Percentiles rank a stretch among this genome's conserved stretches.
These are phyloP conservation scores for Tiphia femorata DNA, from an alignment of 2,888 invertebrate genomes.

Conservation along the genomic window DNA sequence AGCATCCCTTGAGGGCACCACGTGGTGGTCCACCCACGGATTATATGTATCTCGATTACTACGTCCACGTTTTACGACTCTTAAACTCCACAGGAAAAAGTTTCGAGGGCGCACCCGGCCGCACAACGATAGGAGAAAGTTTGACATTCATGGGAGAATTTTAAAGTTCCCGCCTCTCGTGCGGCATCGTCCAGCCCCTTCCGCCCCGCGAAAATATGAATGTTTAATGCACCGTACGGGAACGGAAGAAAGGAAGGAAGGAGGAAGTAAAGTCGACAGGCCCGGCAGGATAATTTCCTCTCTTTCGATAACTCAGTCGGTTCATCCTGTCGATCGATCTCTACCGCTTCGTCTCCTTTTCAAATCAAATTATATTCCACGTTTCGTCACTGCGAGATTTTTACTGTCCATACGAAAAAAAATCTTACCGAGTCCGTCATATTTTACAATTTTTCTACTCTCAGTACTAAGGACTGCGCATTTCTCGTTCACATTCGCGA, in stretches of 20 bases:
- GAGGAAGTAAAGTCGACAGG: too few species aligned
- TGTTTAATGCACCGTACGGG: slow-evolving; percentile 35
- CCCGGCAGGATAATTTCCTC: slow-evolving; percentile 1
- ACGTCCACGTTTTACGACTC: slow-evolving; percentile 25
- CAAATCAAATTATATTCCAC: too few species aligned
- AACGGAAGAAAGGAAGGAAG: slow-evolving; percentile 8
- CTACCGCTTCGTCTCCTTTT: too few species aligned
- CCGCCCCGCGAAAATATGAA: slow-evolving; percentile 43
- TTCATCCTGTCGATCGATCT: too few species aligned
- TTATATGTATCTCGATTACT: slow-evolving; percentile 6
- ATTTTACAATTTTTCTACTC: too few species aligned
- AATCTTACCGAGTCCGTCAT: too few species aligned
- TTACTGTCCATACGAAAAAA: too few species aligned
- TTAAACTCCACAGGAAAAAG: slow-evolving; percentile 25
- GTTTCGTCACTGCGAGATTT: too few species aligned
- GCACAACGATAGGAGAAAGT: slow-evolving; percentile 32
- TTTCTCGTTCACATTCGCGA: too few species aligned
- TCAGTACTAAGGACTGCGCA: too few species aligned
- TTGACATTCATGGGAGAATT: slow-evolving; percentile 44
- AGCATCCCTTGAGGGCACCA: not conserved
- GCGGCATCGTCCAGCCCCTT: too few species aligned
- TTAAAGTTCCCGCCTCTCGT: slow-evolving; percentile 41
- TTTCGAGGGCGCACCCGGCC: slow-evolving; percentile 13
- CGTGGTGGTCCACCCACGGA: not conserved
- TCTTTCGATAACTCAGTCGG: too few species aligned